These are phyloP conservation scores for Mesitornis unicolor DNA, from an alignment of 2,113 vertebrate species.

Conservation along the genomic window DNA sequence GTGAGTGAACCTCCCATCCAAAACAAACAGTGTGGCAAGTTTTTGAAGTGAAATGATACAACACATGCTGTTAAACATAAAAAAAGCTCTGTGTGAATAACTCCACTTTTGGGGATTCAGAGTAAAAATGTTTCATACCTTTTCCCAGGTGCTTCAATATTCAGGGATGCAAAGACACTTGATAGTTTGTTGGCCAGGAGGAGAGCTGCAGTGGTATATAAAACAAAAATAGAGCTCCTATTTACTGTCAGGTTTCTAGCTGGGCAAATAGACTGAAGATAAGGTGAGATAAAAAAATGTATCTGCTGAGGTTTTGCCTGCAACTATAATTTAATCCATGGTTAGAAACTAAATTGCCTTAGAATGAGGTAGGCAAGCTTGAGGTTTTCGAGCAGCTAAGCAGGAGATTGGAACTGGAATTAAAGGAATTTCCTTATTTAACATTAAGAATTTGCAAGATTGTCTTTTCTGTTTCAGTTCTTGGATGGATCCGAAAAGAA, in stretches of 20 bases:
- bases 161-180: neutral
- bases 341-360: neutral
- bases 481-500: neutral
- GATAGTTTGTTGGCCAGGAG: neutral
- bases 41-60: neutral
- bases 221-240: neutral
- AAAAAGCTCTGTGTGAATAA: neutral
- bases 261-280: neutral
- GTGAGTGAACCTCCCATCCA: neutral
- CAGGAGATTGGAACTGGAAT: neutral
- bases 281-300: neutral
- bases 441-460: neutral
- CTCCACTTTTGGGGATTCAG: neutral
- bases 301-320: neutral
- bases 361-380: neutral
- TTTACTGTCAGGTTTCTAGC: neutral
- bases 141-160: neutral
- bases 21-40: slow-evolving; percentile 12
- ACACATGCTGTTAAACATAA: neutral
- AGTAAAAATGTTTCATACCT: neutral
- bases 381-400: neutral
- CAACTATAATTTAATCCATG: neutral
- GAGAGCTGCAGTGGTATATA: neutral
- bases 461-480: neutral
- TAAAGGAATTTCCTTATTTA: neutral